These are phyloP conservation scores for Harpalus rubripes DNA, from an alignment of 2,888 invertebrate genomes.

Conservation along the genomic window DNA sequence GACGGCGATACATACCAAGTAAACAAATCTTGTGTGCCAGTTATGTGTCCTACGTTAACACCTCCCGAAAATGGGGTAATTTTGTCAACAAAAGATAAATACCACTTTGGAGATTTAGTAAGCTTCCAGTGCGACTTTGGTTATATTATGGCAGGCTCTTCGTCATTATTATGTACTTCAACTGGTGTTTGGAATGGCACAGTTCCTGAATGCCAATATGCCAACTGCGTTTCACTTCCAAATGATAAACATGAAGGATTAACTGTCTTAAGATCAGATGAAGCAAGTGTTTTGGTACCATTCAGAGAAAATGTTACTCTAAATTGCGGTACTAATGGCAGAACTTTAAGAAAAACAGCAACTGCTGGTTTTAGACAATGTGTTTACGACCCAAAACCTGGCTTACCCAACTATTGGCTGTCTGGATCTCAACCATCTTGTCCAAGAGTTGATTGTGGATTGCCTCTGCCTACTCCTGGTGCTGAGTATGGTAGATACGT, in stretches of 20 bases:
- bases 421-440: constrained; percentile 92
- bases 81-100: constrained; percentile 88
- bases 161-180: constrained; percentile 91
- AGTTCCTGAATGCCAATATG: constrained; percentile 95
- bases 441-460: constrained; percentile 94
- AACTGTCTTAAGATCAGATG: constrained; percentile 87
- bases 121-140: constrained; percentile 97
- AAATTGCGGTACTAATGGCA: constrained; percentile 88
- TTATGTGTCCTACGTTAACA: constrained; percentile 89
- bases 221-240: constrained; percentile 92
- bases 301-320: constrained; percentile 95
- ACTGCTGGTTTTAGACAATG: constrained; percentile 94
- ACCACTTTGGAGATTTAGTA: constrained; percentile 93
- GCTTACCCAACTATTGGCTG: constrained; percentile 93
- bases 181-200: constrained; percentile 97
- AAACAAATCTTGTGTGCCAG: constrained; percentile 96
- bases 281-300: constrained; percentile 90
- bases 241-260: constrained; percentile 94
- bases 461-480: constrained; percentile 94
- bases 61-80: constrained; percentile 92
- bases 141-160: constrained; percentile 93
- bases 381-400: constrained; percentile 95
- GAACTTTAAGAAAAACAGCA: constrained; percentile 88
- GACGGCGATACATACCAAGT: constrained; percentile 93
- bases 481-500: constrained; percentile 94